Conservation (phyloP, 2,113 vertebrate species). For the Phylloscopus trochilus region DNA sequence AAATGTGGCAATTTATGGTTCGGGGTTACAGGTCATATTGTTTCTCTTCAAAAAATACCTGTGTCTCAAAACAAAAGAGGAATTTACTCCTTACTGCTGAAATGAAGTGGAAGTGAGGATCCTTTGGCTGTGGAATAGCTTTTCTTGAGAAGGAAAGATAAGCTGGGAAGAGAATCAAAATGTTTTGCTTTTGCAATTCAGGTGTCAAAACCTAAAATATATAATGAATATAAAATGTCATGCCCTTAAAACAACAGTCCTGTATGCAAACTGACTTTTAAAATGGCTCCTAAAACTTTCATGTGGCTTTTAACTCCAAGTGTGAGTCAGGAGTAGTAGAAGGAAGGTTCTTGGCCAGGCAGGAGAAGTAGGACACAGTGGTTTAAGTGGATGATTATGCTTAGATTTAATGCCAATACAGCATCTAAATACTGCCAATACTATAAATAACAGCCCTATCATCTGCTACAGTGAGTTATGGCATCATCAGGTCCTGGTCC, state of each 20-base stretch:
- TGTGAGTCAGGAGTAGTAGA: background rate
- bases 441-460: background rate
- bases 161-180: background rate
- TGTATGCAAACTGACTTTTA: background rate
- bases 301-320: no score
- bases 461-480: background rate
- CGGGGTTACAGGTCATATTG: background rate
- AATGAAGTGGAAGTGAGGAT: background rate
- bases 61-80: background rate
- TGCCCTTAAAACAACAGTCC: background rate
- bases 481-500: background rate
- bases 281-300: background rate
- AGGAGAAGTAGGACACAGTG: background rate
- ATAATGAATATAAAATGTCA: background rate
- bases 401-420: background rate
- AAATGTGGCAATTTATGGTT: background rate
- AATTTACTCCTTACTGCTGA: background rate
- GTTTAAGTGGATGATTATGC: background rate
- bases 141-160: background rate
- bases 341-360: background rate
- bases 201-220: background rate
- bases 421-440: background rate
- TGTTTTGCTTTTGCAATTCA: background rate
- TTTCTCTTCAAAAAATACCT: background rate
- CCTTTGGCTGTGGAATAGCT: background rate